phyloP scores from a whole-genome alignment of 2,113 vertebrate species.

The Thunnus maccoyii region DNA sequence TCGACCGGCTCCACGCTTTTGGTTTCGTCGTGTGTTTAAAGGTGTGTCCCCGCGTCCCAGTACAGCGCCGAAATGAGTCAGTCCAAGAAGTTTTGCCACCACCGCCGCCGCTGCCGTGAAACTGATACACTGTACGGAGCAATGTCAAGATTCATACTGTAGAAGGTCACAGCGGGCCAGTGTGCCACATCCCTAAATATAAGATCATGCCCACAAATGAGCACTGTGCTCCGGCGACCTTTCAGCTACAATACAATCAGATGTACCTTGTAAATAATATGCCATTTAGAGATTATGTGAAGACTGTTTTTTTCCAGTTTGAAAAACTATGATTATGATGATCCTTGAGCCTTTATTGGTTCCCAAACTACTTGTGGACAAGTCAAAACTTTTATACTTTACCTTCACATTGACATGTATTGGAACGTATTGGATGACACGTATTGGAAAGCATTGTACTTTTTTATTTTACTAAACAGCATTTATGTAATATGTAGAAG shows the following conservation, averaged over 20 bases:
- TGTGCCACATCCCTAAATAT: constrained; percentile 59
- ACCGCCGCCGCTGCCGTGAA: constrained; percentile 39
- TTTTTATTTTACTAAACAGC: too few species aligned
- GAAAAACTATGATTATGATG: neutral
- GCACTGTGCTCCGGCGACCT: constrained; percentile 29
- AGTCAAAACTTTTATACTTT: too few species aligned
- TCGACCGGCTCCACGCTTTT: fast-evolving
- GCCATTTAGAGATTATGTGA: neutral
- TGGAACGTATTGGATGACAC: too few species aligned
- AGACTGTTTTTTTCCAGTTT: neutral
- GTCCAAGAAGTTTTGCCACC: constrained; percentile 46
- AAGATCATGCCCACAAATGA: constrained; percentile 41
- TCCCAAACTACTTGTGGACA: too few species aligned
- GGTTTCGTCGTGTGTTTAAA: neutral
- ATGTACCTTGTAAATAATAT: constrained; percentile 7
- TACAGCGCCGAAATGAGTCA: constrained; percentile 37
- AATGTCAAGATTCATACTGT: constrained; percentile 26
- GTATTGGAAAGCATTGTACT: too few species aligned
- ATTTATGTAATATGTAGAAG: too few species aligned
- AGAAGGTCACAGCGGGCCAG: constrained; percentile 48
- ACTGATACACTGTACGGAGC: constrained; percentile 40
- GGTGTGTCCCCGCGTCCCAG: neutral
- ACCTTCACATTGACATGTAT: too few species aligned
- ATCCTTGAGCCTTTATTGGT: too few species aligned
- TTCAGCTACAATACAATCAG: constrained; percentile 27